A percentile compares a stretch with the other conserved stretches of the same genome.
These are phyloP conservation scores for Plodia interpunctella DNA, from an alignment of 1,140 invertebrate species.

Conservation along the genomic window DNA sequence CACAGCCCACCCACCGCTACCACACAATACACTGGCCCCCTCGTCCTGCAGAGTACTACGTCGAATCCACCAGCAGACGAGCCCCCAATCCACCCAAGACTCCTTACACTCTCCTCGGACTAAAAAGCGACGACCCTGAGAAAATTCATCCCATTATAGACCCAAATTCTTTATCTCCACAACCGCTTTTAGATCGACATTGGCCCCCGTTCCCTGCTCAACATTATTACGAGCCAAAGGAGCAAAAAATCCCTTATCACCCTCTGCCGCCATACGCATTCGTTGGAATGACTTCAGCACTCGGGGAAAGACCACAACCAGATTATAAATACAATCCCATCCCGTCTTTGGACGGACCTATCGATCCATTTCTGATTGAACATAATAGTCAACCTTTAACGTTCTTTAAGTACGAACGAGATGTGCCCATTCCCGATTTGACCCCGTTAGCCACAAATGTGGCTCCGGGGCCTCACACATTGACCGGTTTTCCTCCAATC, in stretches of 20 bases:
- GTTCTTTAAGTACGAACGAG: constrained; percentile 63
- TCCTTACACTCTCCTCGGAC: constrained; percentile 55
- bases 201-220: constrained; percentile 70
- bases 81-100: constrained; percentile 34
- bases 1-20: constrained; percentile 61
- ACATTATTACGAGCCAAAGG: constrained; percentile 57
- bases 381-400: constrained; percentile 50
- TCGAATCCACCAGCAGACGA: constrained; percentile 54
- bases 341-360: constrained; percentile 53
- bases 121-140: constrained; percentile 55
- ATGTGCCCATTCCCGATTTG: constrained; percentile 62
- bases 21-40: constrained; percentile 54
- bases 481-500: constrained; percentile 65
- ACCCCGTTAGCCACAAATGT: constrained; percentile 45
- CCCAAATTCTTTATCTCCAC: constrained; percentile 58
- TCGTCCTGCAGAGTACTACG: constrained; percentile 56
- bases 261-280: constrained; percentile 59
- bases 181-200: constrained; percentile 50
- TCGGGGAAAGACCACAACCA: constrained; percentile 52
- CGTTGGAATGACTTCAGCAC: constrained; percentile 61
- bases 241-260: constrained; percentile 51
- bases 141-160: constrained; percentile 53
- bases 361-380: constrained; percentile 55
- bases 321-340: constrained; percentile 67
- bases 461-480: constrained; percentile 53